phyloP scores from a whole-genome alignment of 2,888 invertebrate genomes.

The Teinopalpus imperialis region DNA sequence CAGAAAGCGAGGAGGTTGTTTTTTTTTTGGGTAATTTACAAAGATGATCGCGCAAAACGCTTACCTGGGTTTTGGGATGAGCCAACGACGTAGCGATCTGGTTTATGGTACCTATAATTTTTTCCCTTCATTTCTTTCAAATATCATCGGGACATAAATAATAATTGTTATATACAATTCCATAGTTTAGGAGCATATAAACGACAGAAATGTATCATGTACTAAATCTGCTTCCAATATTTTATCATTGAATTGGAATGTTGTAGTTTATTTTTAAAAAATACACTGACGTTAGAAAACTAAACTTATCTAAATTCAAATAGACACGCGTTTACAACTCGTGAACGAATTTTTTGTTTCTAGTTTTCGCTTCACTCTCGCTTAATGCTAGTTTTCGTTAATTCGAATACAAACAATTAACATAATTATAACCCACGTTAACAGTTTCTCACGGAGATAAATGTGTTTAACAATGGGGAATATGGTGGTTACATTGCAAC shows the following conservation, averaged over 20 bases:
- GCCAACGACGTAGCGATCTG: conserved; percentile 23
- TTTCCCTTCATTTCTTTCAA: conserved; percentile 2
- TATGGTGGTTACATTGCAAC: conserved; percentile 19
- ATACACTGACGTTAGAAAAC: too few relatives aligned
- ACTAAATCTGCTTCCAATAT: too few relatives aligned
- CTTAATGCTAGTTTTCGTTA: conserved; percentile 7
- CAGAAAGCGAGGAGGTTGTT: conserved; percentile 19
- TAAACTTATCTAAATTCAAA: too few relatives aligned
- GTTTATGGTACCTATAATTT: conserved; percentile 7
- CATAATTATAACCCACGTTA: conserved; percentile 19
- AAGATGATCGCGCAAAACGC: conserved; percentile 25
- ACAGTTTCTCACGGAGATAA: conserved; percentile 25
- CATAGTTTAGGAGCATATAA: too few relatives aligned
- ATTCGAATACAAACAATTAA: conserved; percentile 17
- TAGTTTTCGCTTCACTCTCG: conserved; percentile 15
- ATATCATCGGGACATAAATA: too few relatives aligned
- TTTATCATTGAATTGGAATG: too few relatives aligned
- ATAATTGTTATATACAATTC: too few relatives aligned
- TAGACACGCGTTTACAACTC: too few relatives aligned
- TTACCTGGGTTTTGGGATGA: conserved; percentile 25
- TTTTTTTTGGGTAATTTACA: conserved; percentile 19
- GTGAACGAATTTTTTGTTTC: too few relatives aligned
- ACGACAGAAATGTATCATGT: too few relatives aligned
- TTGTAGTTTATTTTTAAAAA: too few relatives aligned
- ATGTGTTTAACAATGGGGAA: conserved; percentile 18